A percentile compares a stretch with the other conserved stretches of the same genome.
phyloP scores from a whole-genome alignment of 1,140 invertebrate species.

The Colletes gigas region DNA sequence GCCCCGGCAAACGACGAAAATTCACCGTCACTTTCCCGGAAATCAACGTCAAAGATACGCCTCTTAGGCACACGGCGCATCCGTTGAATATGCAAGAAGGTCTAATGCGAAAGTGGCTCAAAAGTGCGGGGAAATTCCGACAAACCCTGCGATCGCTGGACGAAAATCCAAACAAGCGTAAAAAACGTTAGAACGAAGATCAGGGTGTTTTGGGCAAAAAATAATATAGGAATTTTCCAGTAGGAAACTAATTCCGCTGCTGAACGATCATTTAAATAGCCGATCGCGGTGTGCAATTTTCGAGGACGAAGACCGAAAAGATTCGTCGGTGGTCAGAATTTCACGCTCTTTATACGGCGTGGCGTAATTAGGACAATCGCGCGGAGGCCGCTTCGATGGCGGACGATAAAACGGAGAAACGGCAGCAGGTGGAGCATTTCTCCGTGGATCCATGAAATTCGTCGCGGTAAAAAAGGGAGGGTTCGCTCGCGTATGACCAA shows the following conservation, averaged over 20 bases:
- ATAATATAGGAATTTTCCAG: too few relatives aligned
- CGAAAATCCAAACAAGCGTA: too few relatives aligned
- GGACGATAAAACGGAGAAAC: slow-evolving; percentile 32
- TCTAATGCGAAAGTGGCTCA: slow-evolving; percentile 13
- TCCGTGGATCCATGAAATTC: slow-evolving; percentile 38
- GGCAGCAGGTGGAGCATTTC: neutral
- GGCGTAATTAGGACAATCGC: slow-evolving; percentile 33
- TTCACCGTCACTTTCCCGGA: slow-evolving; percentile 37
- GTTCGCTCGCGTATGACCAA: slow-evolving; percentile 37
- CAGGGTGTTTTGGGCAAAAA: too few relatives aligned
- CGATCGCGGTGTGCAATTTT: slow-evolving; percentile 9
- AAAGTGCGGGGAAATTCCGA: slow-evolving; percentile 29
- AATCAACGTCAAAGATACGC: slow-evolving; percentile 47
- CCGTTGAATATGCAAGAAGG: slow-evolving; percentile 56
- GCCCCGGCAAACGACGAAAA: slow-evolving; percentile 39
- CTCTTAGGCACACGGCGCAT: slow-evolving; percentile 40
- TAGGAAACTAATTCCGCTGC: too few relatives aligned
- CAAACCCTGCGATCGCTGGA: too few relatives aligned
- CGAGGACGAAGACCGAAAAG: neutral
- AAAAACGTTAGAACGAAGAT: too few relatives aligned
- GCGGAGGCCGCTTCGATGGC: slow-evolving; percentile 29
- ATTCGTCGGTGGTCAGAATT: slow-evolving; percentile 4
- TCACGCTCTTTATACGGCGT: slow-evolving; percentile 6
- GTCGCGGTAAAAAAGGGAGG: neutral
- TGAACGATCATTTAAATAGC: neutral